These are phyloP conservation scores for Gallinago nigripennis DNA, from an alignment of 2,797 vertebrate species.

Conservation along the genomic window DNA sequence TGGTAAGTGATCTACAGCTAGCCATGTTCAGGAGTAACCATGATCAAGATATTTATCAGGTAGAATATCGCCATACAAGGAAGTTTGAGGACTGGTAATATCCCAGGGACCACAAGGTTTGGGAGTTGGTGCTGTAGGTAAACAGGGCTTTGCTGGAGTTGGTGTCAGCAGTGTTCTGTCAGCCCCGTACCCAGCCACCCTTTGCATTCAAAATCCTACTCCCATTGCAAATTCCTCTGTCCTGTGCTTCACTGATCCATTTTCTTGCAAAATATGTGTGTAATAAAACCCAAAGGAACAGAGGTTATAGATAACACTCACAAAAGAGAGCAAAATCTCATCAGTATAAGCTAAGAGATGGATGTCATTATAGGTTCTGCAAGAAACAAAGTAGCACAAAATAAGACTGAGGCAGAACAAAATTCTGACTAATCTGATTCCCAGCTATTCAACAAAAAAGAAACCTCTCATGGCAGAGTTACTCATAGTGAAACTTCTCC, in stretches of 20 bases:
- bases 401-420: background rate
- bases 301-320: background rate
- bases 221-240: background rate
- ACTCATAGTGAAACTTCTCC: background rate
- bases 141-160: background rate
- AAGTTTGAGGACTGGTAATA: background rate
- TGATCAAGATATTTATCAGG: background rate
- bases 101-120: background rate
- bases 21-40: background rate
- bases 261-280: background rate
- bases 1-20: background rate
- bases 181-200: background rate
- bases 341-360: background rate
- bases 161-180: background rate
- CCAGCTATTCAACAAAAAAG: background rate
- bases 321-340: background rate
- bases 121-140: background rate
- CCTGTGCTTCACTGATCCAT: background rate
- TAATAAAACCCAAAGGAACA: background rate
- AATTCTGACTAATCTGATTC: background rate
- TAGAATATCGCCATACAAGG: background rate
- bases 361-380: background rate
- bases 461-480: background rate
- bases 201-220: background rate
- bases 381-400: background rate